A percentile compares a stretch with the other conserved stretches of the same genome.
Evolutionary conservation across 2,113 vertebrate genomes (phyloP).

Genomic region (Corythornis cristatus): DNA sequence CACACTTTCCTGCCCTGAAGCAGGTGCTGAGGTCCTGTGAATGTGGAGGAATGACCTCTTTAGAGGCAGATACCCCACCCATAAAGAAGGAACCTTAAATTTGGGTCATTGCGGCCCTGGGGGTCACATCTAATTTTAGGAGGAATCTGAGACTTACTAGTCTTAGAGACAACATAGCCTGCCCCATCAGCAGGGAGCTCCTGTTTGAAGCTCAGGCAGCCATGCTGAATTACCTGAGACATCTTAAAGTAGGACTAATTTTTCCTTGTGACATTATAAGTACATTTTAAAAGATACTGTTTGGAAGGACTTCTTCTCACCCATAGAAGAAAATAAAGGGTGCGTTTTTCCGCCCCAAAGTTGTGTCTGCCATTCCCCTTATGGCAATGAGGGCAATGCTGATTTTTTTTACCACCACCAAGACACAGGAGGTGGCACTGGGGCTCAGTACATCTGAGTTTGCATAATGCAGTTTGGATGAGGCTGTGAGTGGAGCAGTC

Average conservation of each 20-base stretch:
- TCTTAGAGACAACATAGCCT: not conserved
- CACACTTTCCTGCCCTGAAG: not conserved
- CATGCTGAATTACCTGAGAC: not conserved
- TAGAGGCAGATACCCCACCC: not conserved
- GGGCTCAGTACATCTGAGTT: not conserved
- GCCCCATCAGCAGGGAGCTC: not conserved
- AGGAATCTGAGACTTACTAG: not conserved
- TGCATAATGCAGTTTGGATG: not conserved
- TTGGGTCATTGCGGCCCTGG: not conserved
- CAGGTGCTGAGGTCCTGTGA: not conserved
- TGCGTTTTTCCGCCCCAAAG: not conserved
- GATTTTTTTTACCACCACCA: not conserved
- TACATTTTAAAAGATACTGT: not conserved
- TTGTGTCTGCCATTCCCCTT: not conserved
- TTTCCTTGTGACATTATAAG: fast-evolving
- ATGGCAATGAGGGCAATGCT: fast-evolving
- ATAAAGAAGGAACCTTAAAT: not conserved
- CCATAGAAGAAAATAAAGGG: fast-evolving
- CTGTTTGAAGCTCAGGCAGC: not conserved
- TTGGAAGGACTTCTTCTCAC: not conserved
- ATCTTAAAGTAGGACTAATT: not conserved
- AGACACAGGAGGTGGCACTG: not conserved
- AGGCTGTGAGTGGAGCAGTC: not conserved
- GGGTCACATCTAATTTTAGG: not conserved
- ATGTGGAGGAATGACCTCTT: not conserved